Evolutionary conservation across 2,888 invertebrate species (phyloP).

Genomic region (Cylloceria caligata): DNA sequence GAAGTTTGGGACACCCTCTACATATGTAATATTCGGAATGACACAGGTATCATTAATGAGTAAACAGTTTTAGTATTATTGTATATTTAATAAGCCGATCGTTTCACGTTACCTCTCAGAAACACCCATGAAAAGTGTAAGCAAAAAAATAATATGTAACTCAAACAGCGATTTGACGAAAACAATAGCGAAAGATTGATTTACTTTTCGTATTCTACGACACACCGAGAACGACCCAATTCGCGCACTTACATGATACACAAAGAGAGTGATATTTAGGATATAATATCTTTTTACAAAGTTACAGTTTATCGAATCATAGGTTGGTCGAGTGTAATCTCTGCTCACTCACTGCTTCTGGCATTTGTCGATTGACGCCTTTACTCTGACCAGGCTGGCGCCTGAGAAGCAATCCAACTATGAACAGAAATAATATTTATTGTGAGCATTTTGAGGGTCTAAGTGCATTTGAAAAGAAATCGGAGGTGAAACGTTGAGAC

Average conservation of each 20-base stretch:
- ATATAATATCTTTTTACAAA: slow-evolving; percentile 54
- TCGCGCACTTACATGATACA: not conserved
- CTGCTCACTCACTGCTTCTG: slow-evolving; percentile 86
- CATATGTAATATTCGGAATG: not conserved
- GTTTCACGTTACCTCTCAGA: slow-evolving; percentile 8
- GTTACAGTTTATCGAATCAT: slow-evolving; percentile 40
- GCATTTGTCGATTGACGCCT: slow-evolving; percentile 87
- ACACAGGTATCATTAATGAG: not conserved
- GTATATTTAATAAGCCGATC: slow-evolving; percentile 51
- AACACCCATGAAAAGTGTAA: slow-evolving; percentile 29
- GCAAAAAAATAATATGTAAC: slow-evolving; percentile 18
- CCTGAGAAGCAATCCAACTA: slow-evolving; percentile 91
- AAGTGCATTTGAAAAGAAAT: not conserved
- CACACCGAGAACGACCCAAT: not conserved
- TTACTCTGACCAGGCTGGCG: slow-evolving; percentile 91
- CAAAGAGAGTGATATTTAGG: not conserved
- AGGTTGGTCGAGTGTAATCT: not conserved
- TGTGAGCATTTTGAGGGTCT: not conserved
- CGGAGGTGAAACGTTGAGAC: not conserved
- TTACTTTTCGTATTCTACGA: not conserved
- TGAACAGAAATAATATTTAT: slow-evolving; percentile 62
- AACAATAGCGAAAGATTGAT: slow-evolving; percentile 15
- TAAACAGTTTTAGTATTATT: slow-evolving; percentile 36
- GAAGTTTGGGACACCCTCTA: no score
- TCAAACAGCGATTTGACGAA: slow-evolving; percentile 8